These are phyloP conservation scores for Caenorhabditis sp. DNA, from an alignment of 2,888 invertebrate genomes.

Conservation along the genomic window DNA sequence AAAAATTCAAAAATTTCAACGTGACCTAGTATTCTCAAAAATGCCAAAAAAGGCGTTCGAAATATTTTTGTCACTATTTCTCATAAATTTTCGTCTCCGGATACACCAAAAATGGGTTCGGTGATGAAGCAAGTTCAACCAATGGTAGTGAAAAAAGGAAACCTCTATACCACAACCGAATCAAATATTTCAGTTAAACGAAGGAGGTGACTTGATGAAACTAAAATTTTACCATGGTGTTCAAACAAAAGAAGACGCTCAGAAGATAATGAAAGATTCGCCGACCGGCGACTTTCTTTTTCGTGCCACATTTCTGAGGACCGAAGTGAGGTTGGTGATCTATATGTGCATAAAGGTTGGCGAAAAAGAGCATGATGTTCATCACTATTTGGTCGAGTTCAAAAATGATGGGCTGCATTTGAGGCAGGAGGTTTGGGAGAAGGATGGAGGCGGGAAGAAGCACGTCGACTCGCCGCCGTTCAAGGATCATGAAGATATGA, in stretches of 20 bases:
- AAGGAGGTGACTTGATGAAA: slow-evolving; percentile 9
- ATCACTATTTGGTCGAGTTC: slow-evolving; percentile 22
- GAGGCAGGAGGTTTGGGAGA: slow-evolving; percentile 15
- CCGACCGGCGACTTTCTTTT: slow-evolving; percentile 17
- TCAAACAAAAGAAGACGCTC: slow-evolving; percentile 25
- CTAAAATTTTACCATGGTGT: slow-evolving; percentile 33
- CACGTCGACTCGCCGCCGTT: slow-evolving; percentile 15
- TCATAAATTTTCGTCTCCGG: too few species aligned
- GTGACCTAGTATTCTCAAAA: too few species aligned
- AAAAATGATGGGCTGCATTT: slow-evolving; percentile 3
- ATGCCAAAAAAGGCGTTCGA: too few species aligned
- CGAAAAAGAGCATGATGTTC: slow-evolving; percentile 13
- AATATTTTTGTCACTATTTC: too few species aligned
- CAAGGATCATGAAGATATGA: slow-evolving; percentile 11
- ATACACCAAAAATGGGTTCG: too few species aligned
- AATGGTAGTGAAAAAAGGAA: too few species aligned
- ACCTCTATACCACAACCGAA: too few species aligned
- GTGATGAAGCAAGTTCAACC: too few species aligned
- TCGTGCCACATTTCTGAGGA: slow-evolving; percentile 13
- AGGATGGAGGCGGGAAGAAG: background rate
- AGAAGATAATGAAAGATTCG: slow-evolving; percentile 19
- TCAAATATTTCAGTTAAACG: background rate
- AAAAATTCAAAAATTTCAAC: too few species aligned
- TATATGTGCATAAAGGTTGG: slow-evolving; percentile 16
- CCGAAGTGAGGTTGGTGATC: slow-evolving; percentile 12